phyloP scores from a whole-genome alignment of 2,113 vertebrate genomes.

The Cephalopterus ornatus region DNA sequence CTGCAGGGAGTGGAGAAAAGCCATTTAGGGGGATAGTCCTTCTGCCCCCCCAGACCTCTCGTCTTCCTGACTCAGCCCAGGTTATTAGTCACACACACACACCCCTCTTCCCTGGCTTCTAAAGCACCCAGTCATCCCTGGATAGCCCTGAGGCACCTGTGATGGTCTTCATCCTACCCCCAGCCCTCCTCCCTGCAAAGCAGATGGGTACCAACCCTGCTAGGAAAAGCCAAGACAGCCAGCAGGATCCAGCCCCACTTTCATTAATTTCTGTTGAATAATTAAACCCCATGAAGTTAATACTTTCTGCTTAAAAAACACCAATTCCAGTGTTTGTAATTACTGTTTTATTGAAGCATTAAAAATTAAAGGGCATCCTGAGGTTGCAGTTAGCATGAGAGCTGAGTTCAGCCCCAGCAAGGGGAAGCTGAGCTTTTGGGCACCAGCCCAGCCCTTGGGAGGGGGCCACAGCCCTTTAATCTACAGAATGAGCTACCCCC shows the following conservation, averaged over 20 bases:
- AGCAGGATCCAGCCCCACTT: not conserved
- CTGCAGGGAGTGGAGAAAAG: not conserved
- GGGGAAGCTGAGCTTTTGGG: not conserved
- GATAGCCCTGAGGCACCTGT: not conserved
- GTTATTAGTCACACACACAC: fast-evolving
- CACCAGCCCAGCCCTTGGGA: not conserved
- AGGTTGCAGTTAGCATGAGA: not conserved
- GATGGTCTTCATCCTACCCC: not conserved
- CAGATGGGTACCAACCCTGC: fast-evolving
- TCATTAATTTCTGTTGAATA: slow-evolving; percentile 74
- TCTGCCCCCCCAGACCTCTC: not conserved
- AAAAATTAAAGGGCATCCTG: slow-evolving; percentile 15
- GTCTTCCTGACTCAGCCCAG: not conserved
- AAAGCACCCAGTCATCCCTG: not conserved
- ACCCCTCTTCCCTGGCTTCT: not conserved
- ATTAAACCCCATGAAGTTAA: slow-evolving; percentile 73
- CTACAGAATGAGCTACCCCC: not conserved
- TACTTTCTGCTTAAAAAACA: slow-evolving; percentile 59
- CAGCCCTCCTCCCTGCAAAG: not conserved
- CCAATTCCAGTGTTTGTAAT: slow-evolving; percentile 50
- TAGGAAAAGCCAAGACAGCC: not conserved
- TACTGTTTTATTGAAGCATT: slow-evolving; percentile 53
- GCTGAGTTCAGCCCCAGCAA: not conserved
- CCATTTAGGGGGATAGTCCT: fast-evolving
- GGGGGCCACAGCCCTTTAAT: too few species aligned